These are phyloP conservation scores for Epizoanthus fatuus DNA, from an alignment of 92 coral and sea anemone genomes.

Conservation along the genomic window DNA sequence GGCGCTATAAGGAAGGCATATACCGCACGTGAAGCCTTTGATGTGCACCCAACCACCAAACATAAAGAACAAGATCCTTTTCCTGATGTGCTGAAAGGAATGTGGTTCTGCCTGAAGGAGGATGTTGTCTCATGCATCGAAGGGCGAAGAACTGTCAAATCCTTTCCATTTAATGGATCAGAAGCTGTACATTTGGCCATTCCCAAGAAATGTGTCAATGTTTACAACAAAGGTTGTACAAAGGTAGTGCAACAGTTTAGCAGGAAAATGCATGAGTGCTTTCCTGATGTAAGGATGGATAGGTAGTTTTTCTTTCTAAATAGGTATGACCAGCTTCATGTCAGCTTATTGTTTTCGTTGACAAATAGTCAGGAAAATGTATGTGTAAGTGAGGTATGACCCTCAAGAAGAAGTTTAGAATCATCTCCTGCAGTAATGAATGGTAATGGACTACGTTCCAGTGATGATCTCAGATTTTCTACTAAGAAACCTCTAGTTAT, in stretches of 20 bases:
- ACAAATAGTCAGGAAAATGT: no score
- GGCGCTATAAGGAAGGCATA: constrained; percentile 44
- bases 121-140: background rate
- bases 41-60: constrained; percentile 51
- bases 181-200: constrained; percentile 16
- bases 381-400: no score
- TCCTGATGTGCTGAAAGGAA: constrained; percentile 64
- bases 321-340: background rate
- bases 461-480: constrained; percentile 3
- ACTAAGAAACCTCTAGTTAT: constrained; percentile 2
- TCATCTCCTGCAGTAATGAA: constrained; percentile 16
- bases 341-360: no score
- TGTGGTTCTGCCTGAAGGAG: constrained; percentile 54
- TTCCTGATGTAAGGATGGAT: constrained; percentile 20
- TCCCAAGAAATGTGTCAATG: background rate
- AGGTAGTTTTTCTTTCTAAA: constrained; percentile 18
- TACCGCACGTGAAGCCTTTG: constrained; percentile 43
- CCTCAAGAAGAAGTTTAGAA: background rate
- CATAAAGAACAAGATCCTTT: constrained; percentile 53
- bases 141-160: background rate
- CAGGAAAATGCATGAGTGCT: constrained; percentile 8
- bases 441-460: background rate
- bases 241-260: constrained; percentile 19
- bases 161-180: constrained; percentile 2
- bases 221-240: constrained; percentile 24